These are phyloP conservation scores for Mellilla xanthometata DNA, from an alignment of 2,888 invertebrate species.

Conservation along the genomic window DNA sequence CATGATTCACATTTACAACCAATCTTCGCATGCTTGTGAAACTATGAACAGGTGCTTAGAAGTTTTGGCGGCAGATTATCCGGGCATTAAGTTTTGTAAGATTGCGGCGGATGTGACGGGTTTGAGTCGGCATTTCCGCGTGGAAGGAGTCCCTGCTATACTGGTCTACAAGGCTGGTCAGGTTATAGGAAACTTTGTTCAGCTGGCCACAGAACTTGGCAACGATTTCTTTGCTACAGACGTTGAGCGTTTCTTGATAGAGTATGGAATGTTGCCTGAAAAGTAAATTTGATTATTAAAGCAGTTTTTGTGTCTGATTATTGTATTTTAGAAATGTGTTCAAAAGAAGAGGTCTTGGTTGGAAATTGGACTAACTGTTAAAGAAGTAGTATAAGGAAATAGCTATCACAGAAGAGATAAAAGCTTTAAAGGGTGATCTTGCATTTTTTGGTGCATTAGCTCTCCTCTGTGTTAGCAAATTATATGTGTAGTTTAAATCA, in stretches of 20 bases:
- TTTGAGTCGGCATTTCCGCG: slow-evolving; percentile 92
- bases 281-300: slow-evolving; percentile 68
- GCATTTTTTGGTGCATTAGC: no score
- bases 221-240: slow-evolving; percentile 95
- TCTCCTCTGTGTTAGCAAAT: no score
- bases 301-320: slow-evolving; percentile 12
- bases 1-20: slow-evolving; percentile 94
- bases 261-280: slow-evolving; percentile 91
- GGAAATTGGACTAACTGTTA: no score
- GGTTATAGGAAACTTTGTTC: slow-evolving; percentile 95
- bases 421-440: no score
- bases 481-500: no score
- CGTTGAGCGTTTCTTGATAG: slow-evolving; percentile 94
- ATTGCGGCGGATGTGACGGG: slow-evolving; percentile 92
- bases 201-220: slow-evolving; percentile 93
- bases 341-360: no score
- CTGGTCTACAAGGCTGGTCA: slow-evolving; percentile 95
- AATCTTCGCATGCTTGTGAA: slow-evolving; percentile 85
- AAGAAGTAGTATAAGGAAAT: no score
- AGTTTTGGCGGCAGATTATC: slow-evolving; percentile 89
- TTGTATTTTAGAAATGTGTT: slow-evolving; percentile 6
- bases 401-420: no score
- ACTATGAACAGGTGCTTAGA: slow-evolving; percentile 93
- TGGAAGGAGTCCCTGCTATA: slow-evolving; percentile 94
- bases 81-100: slow-evolving; percentile 94